Evolutionary conservation across 2,113 vertebrate species (phyloP).

Genomic region (Pseudopipra pipra): DNA sequence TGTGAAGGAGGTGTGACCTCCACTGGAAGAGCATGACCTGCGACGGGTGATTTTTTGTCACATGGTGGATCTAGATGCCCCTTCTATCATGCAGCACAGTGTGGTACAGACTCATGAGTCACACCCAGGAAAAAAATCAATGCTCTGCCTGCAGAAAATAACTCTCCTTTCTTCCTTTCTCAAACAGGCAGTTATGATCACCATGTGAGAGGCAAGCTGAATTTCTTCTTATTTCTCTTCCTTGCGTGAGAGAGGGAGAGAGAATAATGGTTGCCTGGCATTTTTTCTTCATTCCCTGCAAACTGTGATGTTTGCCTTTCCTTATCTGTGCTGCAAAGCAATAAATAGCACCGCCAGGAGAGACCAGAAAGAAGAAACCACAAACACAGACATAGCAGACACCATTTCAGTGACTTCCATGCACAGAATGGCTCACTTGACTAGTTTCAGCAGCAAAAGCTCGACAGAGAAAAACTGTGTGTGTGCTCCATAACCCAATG

Average conservation of each 20-base stretch:
- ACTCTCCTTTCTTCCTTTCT: background rate
- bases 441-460: background rate
- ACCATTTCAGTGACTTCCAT: background rate
- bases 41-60: background rate
- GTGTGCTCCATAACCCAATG: background rate
- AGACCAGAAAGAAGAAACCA: background rate
- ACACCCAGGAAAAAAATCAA: background rate
- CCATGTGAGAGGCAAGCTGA: background rate
- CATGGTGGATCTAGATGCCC: background rate
- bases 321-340: background rate
- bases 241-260: background rate
- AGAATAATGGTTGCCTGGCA: background rate
- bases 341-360: background rate
- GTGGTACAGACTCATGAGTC: background rate
- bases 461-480: background rate
- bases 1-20: background rate
- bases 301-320: background rate
- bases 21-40: background rate
- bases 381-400: background rate
- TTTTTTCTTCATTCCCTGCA: background rate
- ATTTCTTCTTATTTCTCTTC: background rate
- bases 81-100: background rate
- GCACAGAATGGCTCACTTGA: background rate
- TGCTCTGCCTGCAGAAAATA: slow-evolving; percentile 15
- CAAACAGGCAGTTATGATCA: background rate